phyloP scores from a whole-genome alignment of 2,888 invertebrate species.

The Ennomos quercinarius region DNA sequence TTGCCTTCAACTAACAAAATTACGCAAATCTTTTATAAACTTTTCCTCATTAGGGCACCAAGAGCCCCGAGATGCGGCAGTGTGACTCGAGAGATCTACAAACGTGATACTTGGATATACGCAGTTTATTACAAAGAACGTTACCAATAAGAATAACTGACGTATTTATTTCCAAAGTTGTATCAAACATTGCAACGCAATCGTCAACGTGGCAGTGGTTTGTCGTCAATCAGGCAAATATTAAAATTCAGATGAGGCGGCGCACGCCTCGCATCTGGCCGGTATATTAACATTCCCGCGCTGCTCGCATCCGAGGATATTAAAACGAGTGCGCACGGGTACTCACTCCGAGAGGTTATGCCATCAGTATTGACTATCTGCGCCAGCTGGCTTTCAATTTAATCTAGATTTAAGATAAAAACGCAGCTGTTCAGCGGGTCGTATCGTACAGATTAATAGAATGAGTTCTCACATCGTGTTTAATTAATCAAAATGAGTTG shows the following conservation, averaged over 20 bases:
- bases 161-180: conserved; percentile 1
- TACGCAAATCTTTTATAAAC: too few species aligned
- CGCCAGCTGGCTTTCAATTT: neutral
- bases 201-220: conserved; percentile 12
- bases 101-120: too few species aligned
- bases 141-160: too few species aligned
- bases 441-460: too few species aligned
- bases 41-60: conserved; percentile 4
- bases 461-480: too few species aligned
- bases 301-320: conserved; percentile 19
- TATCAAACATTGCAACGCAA: neutral
- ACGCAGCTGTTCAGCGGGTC: neutral
- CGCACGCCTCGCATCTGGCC: conserved; percentile 33
- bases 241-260: conserved; percentile 41
- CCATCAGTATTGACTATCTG: neutral
- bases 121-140: too few species aligned
- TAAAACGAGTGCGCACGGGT: conserved; percentile 17
- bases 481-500: too few species aligned
- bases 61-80: too few species aligned
- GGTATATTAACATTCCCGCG: conserved; percentile 35
- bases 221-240: conserved; percentile 46
- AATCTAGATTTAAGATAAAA: conserved; percentile 1
- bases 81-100: too few species aligned
- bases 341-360: conserved; percentile 6
- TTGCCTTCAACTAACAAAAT: too few species aligned